These are phyloP conservation scores for Meiosimyza platycephala DNA, from an alignment of 2,888 invertebrate species.

Conservation along the genomic window DNA sequence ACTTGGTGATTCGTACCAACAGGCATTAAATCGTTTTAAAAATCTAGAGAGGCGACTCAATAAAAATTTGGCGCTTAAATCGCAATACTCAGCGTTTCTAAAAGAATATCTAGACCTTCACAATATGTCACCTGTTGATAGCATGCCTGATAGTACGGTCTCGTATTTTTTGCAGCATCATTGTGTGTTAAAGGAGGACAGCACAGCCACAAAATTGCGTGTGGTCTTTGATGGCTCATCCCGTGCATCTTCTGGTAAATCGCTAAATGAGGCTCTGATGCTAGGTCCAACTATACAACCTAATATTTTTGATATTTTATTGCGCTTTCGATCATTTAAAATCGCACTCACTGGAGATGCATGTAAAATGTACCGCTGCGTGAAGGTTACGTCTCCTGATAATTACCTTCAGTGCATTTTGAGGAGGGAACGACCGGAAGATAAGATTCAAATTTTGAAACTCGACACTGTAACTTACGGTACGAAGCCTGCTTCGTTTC, in stretches of 20 bases:
- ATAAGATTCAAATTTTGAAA: constrained; percentile 32
- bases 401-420: constrained; percentile 37
- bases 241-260: constrained; percentile 2
- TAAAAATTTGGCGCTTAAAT: not conserved
- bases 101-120: constrained; percentile 5
- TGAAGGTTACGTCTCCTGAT: constrained; percentile 33
- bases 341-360: constrained; percentile 24
- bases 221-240: constrained; percentile 34
- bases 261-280: constrained; percentile 17
- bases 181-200: constrained; percentile 19
- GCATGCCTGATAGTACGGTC: not conserved
- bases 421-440: constrained; percentile 29
- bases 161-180: constrained; percentile 17
- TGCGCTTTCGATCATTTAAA: constrained; percentile 11
- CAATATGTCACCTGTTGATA: constrained; percentile 4
- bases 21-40: not conserved
- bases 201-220: too few species aligned
- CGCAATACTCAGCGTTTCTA: constrained; percentile 8
- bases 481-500: too few species aligned
- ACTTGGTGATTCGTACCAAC: constrained; percentile 37
- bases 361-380: constrained; percentile 14
- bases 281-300: constrained; percentile 17
- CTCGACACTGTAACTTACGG: not conserved
- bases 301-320: not conserved
- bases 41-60: not conserved